Evolutionary conservation across 1,140 invertebrate species (phyloP), one percentile per base, ranked within the genome.

Genomic region (Drosophila watanabei): DNA sequence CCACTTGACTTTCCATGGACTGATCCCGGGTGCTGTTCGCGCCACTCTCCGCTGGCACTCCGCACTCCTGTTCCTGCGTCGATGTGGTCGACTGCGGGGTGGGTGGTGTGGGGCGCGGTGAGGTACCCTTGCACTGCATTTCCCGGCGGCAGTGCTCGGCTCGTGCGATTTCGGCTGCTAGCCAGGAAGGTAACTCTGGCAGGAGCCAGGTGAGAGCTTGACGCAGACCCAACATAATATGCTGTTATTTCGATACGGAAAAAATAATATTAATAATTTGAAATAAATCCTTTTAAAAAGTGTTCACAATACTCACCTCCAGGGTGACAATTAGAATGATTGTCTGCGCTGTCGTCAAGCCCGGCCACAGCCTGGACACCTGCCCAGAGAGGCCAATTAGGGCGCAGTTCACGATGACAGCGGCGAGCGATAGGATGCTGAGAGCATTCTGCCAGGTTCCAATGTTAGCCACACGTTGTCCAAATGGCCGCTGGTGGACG

Each of bases 371-470:
- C 61, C 98, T 94, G 75, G 98, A 96, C 9, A 99, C 96, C 84
- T 98, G 97, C 2, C 98, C 98, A 5, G 97, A 98, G 7, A 99
- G 95, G 28, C 98, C 98, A 73, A 99, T 98, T 33, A 99, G 94
- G 0, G 97, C 98, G 94, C 98, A 99, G 94, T 99, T 99, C 1
- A 99, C 98, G 73, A 98, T 94, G 13, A 99, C 98, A 1, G 98
- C 98, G 41, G 98, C 96, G 1, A 98, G 94, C n/a, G 98, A 97
- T 95, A 99, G 97, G 24, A 98, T 95, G 93, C 98, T 97, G 94
- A 99, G 97, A 16, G 97, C 98, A 94, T 97, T 97, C 95, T 99
- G 98, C 99, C 98, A 99, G 57, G 98, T 98, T 45, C 98, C 99
- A 86, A 99, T 99, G 92, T 97, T 98, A 37, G 96, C 96, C n/a